These are phyloP conservation scores for Cryptus viduatorius DNA, from an alignment of 2,888 invertebrate species.

Conservation along the genomic window DNA sequence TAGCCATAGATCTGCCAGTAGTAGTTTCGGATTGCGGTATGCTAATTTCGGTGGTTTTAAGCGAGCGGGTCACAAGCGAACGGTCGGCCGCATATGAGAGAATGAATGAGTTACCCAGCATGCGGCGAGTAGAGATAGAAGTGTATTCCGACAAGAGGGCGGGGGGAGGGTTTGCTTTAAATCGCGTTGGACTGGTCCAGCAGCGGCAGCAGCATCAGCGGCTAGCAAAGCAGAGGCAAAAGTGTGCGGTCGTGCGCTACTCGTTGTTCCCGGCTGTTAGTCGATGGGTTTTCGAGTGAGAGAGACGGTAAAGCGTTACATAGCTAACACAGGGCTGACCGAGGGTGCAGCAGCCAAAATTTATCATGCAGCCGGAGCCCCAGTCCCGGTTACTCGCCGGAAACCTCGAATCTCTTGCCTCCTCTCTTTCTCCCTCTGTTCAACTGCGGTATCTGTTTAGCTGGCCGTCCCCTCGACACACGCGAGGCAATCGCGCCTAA, in stretches of 20 bases:
- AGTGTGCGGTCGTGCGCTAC: conserved; percentile 55
- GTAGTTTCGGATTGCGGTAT: conserved; percentile 48
- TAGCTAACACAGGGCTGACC: background rate
- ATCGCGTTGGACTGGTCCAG: conserved; percentile 46
- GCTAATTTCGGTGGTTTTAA: conserved; percentile 45
- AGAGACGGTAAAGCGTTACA: conserved; percentile 22
- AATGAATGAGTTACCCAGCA: conserved; percentile 8
- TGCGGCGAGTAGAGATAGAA: conserved; percentile 16
- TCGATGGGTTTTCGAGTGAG: conserved; percentile 57
- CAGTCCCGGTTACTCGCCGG: background rate
- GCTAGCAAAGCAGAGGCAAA: conserved; percentile 28
- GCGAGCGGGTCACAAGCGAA: background rate
- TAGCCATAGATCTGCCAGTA: conserved; percentile 16
- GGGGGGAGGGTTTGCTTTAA: conserved; percentile 35
- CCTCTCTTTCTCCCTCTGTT: conserved; percentile 23
- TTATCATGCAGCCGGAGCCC: conserved; percentile 56
- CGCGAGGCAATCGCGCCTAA: conserved; percentile 9
- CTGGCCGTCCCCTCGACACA: background rate
- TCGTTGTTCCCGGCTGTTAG: conserved; percentile 59
- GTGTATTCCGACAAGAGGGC: conserved; percentile 19
- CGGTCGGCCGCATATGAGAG: conserved; percentile 8
- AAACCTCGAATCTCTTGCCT: conserved; percentile 31
- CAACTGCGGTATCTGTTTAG: background rate
- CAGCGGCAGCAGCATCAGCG: conserved; percentile 10
- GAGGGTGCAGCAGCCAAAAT: conserved; percentile 48